Conservation (phyloP, 2,888 invertebrate genomes). For the Drosophila peninsularis region DNA sequence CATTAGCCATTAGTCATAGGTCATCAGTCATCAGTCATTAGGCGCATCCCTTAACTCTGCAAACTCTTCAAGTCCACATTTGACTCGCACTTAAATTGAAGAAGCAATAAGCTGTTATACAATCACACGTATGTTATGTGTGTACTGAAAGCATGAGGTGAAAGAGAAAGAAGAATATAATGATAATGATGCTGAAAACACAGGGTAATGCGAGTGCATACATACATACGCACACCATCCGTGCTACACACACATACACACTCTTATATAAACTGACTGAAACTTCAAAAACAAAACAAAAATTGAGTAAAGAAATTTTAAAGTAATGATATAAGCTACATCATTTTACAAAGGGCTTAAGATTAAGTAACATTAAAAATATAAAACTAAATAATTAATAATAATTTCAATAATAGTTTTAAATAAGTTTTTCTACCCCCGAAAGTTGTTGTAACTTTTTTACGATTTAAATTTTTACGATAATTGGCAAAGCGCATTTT, state of each 20-base stretch:
- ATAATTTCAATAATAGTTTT: conserved; percentile 78
- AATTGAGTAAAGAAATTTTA: conserved; percentile 30
- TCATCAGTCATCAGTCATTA: conserved; percentile 2
- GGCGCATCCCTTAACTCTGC: conserved; percentile 27
- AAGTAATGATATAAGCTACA: conserved; percentile 38
- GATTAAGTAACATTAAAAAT: conserved; percentile 56
- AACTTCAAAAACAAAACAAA: conserved; percentile 56
- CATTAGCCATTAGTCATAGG: conserved; percentile 22
- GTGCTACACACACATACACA: conserved; percentile 24
- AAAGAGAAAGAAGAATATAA: no score
- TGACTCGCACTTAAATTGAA: conserved; percentile 44
- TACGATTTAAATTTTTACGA: conserved; percentile 71
- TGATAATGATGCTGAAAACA: background rate
- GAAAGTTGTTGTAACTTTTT: conserved; percentile 75
- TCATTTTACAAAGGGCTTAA: conserved; percentile 61
- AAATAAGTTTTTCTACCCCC: conserved; percentile 79
- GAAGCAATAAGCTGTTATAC: conserved; percentile 77
- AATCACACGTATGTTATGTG: conserved; percentile 51
- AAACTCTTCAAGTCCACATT: conserved; percentile 31
- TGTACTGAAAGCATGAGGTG: conserved; percentile 6
- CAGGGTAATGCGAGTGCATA: conserved; percentile 11
- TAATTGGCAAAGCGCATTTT: conserved; percentile 73
- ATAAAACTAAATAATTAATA: conserved; percentile 36
- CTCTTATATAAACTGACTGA: conserved; percentile 75
- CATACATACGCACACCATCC: conserved; percentile 20